Evolutionary conservation across 1,140 invertebrate genomes (phyloP), one percentile per base, ranked within the genome.

Genomic region (Drosophila trapezifrons): DNA sequence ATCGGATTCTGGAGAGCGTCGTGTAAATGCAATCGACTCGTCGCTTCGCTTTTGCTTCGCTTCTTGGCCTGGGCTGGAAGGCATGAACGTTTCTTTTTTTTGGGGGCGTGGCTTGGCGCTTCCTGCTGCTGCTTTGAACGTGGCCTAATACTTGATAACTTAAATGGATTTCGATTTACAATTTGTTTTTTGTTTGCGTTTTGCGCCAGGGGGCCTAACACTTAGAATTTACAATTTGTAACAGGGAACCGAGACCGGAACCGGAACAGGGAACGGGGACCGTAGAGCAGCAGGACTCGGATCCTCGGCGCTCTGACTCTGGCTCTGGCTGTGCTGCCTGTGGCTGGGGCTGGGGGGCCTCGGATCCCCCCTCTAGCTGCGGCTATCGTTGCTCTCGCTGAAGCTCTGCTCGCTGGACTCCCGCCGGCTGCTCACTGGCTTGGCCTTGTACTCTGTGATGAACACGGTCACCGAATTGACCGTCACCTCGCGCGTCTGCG

Each of bases 381-480:
- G 78, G 46, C 91, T 92, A 76, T 92, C 91, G 69, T 92, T 92
- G 76, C 91, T 92, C 76, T 92, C 91, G 52, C 91, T 92, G 59
- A 91, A 91, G 66, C 91, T 92, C 72, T 92, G 91, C 62, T 92
- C 91, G 58, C 91, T 92, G n/a, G 91, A 92, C 49, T 92, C 91
- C 7, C 91, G 77, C 54, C 91, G 75, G 74, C 83, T 92, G 66
- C 78, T 86, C 58, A 91, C 80, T 73, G 93, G 92, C 93, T 98
- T 98, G 54, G 97, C 96, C 92, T 98, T 97, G 93, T 98, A 99
- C 93, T 99, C 98, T 45, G 98, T 99, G 81, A 99, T 98, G 54
- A 98, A 95, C 40, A 99, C 98, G 20, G 98, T 99, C 29, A 99
- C 97, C 91, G 98, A 98, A 90, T 98, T 98, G 1, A 99, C 98